phyloP scores from a whole-genome alignment of 1,140 invertebrate species.

The Penaeus chinensis region DNA sequence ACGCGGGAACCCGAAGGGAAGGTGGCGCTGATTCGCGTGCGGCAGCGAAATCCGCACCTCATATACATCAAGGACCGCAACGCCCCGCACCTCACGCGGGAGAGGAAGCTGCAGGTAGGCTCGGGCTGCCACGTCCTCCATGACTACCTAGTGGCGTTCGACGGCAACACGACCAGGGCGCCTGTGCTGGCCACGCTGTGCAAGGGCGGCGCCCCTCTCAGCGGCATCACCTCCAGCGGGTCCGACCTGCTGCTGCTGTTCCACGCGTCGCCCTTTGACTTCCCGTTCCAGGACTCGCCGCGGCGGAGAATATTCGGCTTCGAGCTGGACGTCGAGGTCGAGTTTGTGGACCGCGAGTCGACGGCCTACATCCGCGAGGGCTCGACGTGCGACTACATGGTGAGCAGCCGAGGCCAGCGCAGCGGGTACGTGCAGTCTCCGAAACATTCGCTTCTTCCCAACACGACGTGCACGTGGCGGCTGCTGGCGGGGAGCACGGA shows the following conservation, averaged over 20 bases:
- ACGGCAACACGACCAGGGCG: conserved; percentile 88
- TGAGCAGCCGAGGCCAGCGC: conserved; percentile 61
- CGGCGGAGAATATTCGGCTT: conserved; percentile 76
- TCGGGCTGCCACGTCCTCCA: conserved; percentile 86
- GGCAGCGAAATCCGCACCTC: conserved; percentile 61
- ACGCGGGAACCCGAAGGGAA: conserved; percentile 73
- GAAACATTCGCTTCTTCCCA: conserved; percentile 62
- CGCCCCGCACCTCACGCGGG: conserved; percentile 56
- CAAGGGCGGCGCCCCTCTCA: conserved; percentile 84
- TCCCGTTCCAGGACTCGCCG: conserved; percentile 75
- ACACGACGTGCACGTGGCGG: conserved; percentile 62
- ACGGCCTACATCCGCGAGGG: conserved; percentile 62
- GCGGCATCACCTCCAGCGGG: conserved; percentile 85
- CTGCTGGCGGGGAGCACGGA: conserved; percentile 61
- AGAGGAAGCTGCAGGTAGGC: conserved; percentile 73
- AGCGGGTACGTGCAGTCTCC: conserved; percentile 63
- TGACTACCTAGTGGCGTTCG: conserved; percentile 90
- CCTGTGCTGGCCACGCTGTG: conserved; percentile 90
- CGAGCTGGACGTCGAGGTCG: conserved; percentile 86
- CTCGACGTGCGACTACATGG: conserved; percentile 49
- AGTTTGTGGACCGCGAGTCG: conserved; percentile 69
- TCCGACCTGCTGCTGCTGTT: conserved; percentile 89
- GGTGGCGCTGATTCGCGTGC: conserved; percentile 60
- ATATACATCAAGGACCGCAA: conserved; percentile 64
- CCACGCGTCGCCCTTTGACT: conserved; percentile 87